Evolutionary conservation across 2,797 vertebrate species (phyloP).

Genomic region (Epinephelus awoara): DNA sequence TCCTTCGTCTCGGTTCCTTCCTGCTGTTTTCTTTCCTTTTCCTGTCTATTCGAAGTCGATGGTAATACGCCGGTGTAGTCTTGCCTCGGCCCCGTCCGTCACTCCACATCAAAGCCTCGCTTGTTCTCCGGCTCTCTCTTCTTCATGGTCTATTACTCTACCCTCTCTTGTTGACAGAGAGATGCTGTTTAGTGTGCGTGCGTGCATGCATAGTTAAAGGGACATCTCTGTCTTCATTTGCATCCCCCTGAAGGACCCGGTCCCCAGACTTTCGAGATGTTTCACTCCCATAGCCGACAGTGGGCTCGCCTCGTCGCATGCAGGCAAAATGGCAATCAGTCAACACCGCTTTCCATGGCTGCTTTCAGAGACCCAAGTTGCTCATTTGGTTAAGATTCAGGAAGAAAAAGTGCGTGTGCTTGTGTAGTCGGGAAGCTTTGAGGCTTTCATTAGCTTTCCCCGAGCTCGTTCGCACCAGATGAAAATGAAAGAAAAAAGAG

Average conservation of each 20-base stretch:
- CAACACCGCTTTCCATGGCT: constrained; percentile 34
- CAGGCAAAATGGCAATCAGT: constrained; percentile 55
- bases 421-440: constrained; percentile 29
- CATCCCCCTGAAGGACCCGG: constrained; percentile 54
- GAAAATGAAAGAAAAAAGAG: constrained; percentile 32
- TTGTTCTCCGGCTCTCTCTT: constrained; percentile 67
- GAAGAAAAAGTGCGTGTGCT: background rate
- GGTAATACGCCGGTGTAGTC: constrained; percentile 53
- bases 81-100: constrained; percentile 59
- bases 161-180: constrained; percentile 69
- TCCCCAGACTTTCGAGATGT: constrained; percentile 52
- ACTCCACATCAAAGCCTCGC: constrained; percentile 75
- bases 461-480: constrained; percentile 38
- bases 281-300: constrained; percentile 50
- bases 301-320: constrained; percentile 6
- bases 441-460: constrained; percentile 50
- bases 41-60: constrained; percentile 43
- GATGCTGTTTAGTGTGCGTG: constrained; percentile 52
- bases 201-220: constrained; percentile 54
- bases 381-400: constrained; percentile 35
- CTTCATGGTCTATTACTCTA: constrained; percentile 71
- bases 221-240: constrained; percentile 72
- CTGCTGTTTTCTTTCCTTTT: constrained; percentile 50
- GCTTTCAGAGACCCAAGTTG: constrained; percentile 19
- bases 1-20: constrained; percentile 34